phyloP scores from a whole-genome alignment of 1,140 invertebrate species.

The Drosophila cardini region DNA sequence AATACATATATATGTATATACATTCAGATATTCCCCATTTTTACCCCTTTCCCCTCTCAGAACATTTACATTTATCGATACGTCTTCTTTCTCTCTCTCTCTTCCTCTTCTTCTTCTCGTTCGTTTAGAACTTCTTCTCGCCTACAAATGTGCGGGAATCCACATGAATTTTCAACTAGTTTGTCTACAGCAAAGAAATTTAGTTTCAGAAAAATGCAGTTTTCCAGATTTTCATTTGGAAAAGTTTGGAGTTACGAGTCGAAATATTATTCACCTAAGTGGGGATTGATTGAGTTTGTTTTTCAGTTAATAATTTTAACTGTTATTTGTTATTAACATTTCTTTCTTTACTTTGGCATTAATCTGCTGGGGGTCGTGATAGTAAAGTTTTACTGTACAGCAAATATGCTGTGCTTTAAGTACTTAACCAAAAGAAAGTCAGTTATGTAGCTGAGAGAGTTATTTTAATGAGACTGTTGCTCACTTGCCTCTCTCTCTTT shows the following conservation, averaged over 20 bases:
- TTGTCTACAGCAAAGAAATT: background rate
- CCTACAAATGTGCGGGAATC: background rate
- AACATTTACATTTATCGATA: constrained; percentile 80
- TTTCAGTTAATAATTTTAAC: too few relatives aligned
- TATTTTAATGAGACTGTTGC: constrained; percentile 22
- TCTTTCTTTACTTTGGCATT: too few relatives aligned
- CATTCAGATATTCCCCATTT: constrained; percentile 12
- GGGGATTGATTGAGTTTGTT: too few relatives aligned
- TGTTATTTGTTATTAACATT: too few relatives aligned
- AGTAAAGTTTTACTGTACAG: constrained; percentile 2
- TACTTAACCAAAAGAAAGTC: constrained; percentile 46
- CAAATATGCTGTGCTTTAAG: background rate
- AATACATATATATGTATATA: constrained; percentile 42
- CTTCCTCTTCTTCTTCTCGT: constrained; percentile 30
- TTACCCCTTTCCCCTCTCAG: background rate
- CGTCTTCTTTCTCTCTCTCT: constrained; percentile 35
- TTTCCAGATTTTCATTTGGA: background rate
- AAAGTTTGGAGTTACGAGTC: too few relatives aligned
- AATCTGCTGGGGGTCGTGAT: background rate
- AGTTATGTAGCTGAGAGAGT: constrained; percentile 30
- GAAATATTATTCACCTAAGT: too few relatives aligned
- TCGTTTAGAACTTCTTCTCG: background rate
- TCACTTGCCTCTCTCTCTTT: background rate
- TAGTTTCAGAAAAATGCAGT: background rate
- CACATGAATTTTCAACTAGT: background rate